Conservation (phyloP, 2,888 invertebrate genomes). For the Ophion ventricosus region DNA sequence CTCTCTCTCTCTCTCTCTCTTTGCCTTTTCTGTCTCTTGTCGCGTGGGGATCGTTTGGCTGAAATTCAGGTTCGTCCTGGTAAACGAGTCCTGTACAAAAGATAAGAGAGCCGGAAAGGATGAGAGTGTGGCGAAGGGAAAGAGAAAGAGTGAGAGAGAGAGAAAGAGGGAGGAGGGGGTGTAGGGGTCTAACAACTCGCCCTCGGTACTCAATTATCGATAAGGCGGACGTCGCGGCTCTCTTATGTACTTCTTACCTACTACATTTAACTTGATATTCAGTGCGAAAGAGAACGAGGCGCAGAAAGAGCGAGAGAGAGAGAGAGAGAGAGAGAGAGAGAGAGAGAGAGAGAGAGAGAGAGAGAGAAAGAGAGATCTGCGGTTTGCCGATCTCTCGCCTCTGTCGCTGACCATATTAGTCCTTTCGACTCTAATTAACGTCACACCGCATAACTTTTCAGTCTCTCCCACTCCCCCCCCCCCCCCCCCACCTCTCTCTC, state of each 20-base stretch:
- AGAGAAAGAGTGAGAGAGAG: conserved; percentile 8
- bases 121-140: conserved; percentile 9
- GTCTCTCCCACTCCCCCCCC: conserved; percentile 15
- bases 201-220: conserved; percentile 65
- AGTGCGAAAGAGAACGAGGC: conserved; percentile 21
- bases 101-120: conserved; percentile 38
- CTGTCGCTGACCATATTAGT: conserved; percentile 51
- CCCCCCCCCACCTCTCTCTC: conserved; percentile 3
- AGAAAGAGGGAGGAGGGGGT: conserved; percentile 18
- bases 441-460: conserved; percentile 43
- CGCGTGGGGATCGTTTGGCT: conserved; percentile 16
- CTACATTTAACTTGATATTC: conserved; percentile 31
- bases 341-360: conserved; percentile 40
- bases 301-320: conserved; percentile 27
- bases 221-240: conserved; percentile 57
- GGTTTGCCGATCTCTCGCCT: conserved; percentile 47
- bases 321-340: conserved; percentile 25
- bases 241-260: conserved; percentile 47
- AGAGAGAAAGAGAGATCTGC: conserved; percentile 29
- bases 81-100: conserved; percentile 62
- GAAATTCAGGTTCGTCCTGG: conserved; percentile 60
- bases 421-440: conserved; percentile 62
- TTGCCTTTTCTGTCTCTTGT: neutral
- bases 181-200: conserved; percentile 50
- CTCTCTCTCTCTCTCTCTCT: conserved; percentile 13